Conservation (phyloP, 2,888 invertebrate species). For the Gastrophysa polygoni region DNA sequence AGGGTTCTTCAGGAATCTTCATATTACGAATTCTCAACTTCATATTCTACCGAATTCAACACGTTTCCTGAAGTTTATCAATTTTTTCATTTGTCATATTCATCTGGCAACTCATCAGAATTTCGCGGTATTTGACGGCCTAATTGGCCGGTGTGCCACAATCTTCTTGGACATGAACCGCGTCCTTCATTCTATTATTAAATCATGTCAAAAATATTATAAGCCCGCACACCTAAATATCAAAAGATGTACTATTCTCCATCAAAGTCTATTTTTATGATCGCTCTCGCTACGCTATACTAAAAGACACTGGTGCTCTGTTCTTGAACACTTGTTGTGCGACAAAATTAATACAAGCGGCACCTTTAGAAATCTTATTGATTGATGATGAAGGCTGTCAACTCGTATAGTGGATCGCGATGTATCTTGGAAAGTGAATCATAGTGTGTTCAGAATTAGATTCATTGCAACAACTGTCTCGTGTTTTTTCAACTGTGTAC, state of each 20-base stretch:
- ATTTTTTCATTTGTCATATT: background rate
- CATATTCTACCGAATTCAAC: too few species aligned
- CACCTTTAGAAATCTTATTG: slow-evolving; percentile 22
- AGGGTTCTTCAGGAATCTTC: too few species aligned
- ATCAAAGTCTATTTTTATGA: slow-evolving; percentile 29
- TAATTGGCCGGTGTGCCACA: background rate
- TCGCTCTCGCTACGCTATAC: slow-evolving; percentile 34
- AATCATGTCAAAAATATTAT: slow-evolving; percentile 18
- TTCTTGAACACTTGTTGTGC: slow-evolving; percentile 29
- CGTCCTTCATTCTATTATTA: slow-evolving; percentile 4
- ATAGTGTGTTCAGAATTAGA: too few species aligned
- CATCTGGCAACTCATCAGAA: background rate
- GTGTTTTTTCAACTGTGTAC: too few species aligned
- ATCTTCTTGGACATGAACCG: background rate
- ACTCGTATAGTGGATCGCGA: background rate
- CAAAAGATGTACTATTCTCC: slow-evolving; percentile 19
- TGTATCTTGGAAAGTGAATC: background rate
- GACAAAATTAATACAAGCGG: slow-evolving; percentile 36
- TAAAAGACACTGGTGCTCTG: slow-evolving; percentile 35
- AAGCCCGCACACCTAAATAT: slow-evolving; percentile 9
- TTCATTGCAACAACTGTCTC: too few species aligned
- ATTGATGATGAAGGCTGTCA: background rate
- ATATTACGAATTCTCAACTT: too few species aligned
- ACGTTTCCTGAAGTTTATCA: too few species aligned
- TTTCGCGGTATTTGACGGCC: slow-evolving; percentile 9